phyloP scores from a whole-genome alignment of 2,113 vertebrate genomes.

The Chionis minor region DNA sequence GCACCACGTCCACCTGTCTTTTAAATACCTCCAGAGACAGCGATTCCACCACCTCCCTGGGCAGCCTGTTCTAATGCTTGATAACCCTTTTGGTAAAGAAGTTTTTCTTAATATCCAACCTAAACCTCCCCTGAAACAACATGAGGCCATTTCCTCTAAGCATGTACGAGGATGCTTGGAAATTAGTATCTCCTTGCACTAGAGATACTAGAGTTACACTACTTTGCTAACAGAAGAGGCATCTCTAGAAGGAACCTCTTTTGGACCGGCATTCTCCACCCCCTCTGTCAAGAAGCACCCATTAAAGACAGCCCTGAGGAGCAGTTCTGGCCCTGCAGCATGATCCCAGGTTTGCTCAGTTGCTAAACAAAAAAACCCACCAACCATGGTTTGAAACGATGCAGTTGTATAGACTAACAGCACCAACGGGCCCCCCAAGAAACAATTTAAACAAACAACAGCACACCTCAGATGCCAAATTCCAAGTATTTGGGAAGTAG shows the following conservation, averaged over 20 bases:
- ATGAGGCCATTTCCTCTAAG: no score
- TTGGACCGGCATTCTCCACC: background rate
- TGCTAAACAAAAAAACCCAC: background rate
- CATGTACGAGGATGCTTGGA: background rate
- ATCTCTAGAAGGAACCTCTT: background rate
- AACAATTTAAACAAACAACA: background rate
- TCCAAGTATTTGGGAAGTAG: background rate
- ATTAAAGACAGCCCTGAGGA: background rate
- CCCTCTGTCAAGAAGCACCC: background rate
- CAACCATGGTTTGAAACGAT: background rate
- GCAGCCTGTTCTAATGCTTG: no score
- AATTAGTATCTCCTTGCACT: background rate
- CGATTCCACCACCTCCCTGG: no score
- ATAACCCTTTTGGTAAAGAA: no score
- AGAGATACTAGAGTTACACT: background rate
- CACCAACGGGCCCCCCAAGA: rapidly evolving
- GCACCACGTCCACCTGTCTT: no score
- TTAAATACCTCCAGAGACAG: no score
- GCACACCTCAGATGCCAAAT: background rate
- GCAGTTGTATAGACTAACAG: background rate
- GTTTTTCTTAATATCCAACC: no score
- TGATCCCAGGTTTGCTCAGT: background rate
- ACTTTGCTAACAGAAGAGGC: background rate
- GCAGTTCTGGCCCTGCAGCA: background rate
- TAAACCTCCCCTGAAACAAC: no score